Base-by-base conservation (phyloP, 2,888 invertebrate species). In the Trichacis sp. region DNA sequence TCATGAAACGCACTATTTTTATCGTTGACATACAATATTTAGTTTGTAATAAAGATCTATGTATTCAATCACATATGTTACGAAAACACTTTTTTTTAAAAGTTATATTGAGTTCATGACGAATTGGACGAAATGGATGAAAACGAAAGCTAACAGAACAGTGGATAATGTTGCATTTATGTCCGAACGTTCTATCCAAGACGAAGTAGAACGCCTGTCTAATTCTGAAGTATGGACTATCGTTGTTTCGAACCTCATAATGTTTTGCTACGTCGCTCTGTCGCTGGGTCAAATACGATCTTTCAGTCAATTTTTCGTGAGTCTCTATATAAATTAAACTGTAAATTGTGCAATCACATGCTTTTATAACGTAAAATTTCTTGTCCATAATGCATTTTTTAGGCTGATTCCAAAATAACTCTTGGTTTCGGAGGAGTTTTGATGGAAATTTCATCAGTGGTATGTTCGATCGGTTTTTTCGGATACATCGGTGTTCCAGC, bases 261-360 rank as follows among this genome's bases (percentile, higher is more conserved):
- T 99, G 98, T 98, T 99, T 85, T 92, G 91, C 17, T 99, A 99
- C 80, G 97, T 99, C 71, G 94, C 98, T 0, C 90, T 99, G 61
- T 92, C 96, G 0, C 88, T 99, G 56, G 98, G 99, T 6, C 92
- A 96, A 72, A 90, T 93, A 70, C 92, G 93, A 70, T 90, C 90
- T 0, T 90, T 90, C 73, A 87, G 89, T n/a, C 87, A 93, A 38
- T 85, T 94, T 60, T 69, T 87, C 72, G 87, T 87, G 69, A 80
- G 82, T 65, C 11, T 24, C 8, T 24, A n/a, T n/a, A n/a, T n/a
- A n/a, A n/a, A n/a, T n/a, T n/a, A n/a, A n/a, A n/a, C n/a, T n/a
- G n/a, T n/a, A n/a, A n/a, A n/a, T n/a, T n/a, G n/a, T n/a, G n/a
- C n/a, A n/a, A n/a, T n/a, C n/a, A n/a, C n/a, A n/a, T n/a, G n/a